A percentile compares a stretch with the other conserved stretches of the same genome.
Evolutionary conservation across 2,888 invertebrate genomes (phyloP).

Genomic region (Apodemia zela): DNA sequence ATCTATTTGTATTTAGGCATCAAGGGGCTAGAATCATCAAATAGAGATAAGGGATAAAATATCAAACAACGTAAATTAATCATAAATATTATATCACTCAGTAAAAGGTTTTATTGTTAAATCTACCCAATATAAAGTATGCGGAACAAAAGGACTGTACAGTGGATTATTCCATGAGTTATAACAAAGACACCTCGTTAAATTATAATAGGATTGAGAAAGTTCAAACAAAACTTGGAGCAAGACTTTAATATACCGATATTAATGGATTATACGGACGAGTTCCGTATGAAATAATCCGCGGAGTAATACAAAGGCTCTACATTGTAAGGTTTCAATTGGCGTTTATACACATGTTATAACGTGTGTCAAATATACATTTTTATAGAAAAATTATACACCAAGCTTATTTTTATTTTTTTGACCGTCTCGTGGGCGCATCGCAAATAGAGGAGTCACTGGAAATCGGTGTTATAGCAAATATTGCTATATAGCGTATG

Average conservation of each 20-base stretch:
- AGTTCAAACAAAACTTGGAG: slow-evolving; percentile 35
- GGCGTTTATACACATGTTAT: no score
- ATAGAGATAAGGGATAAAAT: no score
- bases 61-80: no score
- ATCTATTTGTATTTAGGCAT: no score
- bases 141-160: slow-evolving; percentile 17
- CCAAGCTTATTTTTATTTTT: no score
- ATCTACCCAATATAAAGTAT: slow-evolving; percentile 16
- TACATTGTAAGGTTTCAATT: neutral
- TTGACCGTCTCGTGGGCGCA: no score
- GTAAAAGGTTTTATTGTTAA: slow-evolving; percentile 7
- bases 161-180: slow-evolving; percentile 22
- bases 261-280: slow-evolving; percentile 43
- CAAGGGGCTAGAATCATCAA: no score
- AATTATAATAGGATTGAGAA: slow-evolving; percentile 30
- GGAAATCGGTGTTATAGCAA: no score
- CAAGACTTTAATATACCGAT: slow-evolving; percentile 40
- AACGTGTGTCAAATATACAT: no score
- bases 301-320: neutral
- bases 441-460: no score
- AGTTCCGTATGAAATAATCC: slow-evolving; percentile 38
- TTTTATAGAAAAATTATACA: no score
- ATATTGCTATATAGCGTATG: no score
- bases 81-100: neutral
- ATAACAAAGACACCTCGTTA: slow-evolving; percentile 29